Percentiles rank a stretch among this genome's conserved stretches.
Evolutionary conservation across 1,140 invertebrate species (phyloP).

Genomic region (Drosophila baimaii): DNA sequence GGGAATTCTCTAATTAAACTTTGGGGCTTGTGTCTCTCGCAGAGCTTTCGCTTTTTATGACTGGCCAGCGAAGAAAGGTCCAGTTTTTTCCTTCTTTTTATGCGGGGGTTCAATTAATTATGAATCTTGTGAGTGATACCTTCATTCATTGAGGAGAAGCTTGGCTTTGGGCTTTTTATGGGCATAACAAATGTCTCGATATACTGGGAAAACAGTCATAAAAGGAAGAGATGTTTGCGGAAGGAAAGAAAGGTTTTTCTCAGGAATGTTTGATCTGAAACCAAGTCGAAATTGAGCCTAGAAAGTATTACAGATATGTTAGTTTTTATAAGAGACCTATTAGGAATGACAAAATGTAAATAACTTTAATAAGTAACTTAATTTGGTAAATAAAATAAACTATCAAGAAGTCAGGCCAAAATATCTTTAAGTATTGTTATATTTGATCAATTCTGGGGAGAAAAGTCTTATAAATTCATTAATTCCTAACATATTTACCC

Average conservation of each 20-base stretch:
- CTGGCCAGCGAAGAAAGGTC: constrained; percentile 35
- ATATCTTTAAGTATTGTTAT: too few relatives aligned
- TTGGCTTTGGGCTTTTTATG: constrained; percentile 3
- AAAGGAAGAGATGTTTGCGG: too few relatives aligned
- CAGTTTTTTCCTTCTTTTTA: constrained; percentile 19
- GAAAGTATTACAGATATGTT: background rate
- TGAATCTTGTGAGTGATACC: constrained; percentile 23
- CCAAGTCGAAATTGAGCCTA: too few relatives aligned
- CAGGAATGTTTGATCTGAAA: background rate
- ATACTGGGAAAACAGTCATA: constrained; percentile 1
- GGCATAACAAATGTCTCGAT: constrained; percentile 21
- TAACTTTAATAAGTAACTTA: too few relatives aligned
- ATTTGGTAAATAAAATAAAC: too few relatives aligned
- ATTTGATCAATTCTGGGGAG: too few relatives aligned
- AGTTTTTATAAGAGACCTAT: background rate
- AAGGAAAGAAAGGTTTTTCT: background rate
- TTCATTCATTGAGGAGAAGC: constrained; percentile 26
- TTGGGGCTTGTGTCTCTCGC: constrained; percentile 18
- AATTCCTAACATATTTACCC: background rate
- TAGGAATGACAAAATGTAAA: too few relatives aligned
- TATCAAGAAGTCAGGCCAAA: too few relatives aligned
- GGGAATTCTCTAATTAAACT: constrained; percentile 68
- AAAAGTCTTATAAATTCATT: too few relatives aligned
- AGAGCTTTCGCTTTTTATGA: constrained; percentile 68
- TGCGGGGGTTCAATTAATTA: constrained; percentile 39